Percentiles rank a stretch among this genome's conserved stretches.
phyloP scores from a whole-genome alignment of 2,113 vertebrate genomes.

The Cinclus mexicanus region DNA sequence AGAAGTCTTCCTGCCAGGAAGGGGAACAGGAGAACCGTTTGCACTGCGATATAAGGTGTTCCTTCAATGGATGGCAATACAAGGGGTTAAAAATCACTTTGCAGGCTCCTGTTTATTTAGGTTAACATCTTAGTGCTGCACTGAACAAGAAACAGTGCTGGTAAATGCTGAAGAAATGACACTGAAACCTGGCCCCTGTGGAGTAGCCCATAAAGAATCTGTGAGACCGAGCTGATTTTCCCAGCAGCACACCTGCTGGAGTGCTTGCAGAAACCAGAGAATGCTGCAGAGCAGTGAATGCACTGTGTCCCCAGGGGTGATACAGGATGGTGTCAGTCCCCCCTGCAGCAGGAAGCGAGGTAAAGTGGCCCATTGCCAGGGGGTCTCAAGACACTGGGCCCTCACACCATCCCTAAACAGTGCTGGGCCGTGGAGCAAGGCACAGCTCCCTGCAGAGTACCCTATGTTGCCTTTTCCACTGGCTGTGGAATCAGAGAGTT shows the following conservation, averaged over 20 bases:
- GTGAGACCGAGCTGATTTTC: rapidly evolving
- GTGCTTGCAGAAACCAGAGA: background rate
- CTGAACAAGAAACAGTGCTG: background rate
- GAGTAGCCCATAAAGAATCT: too few relatives aligned
- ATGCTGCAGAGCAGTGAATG: background rate
- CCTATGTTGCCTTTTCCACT: background rate
- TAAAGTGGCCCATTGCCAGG: background rate
- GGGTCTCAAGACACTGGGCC: background rate
- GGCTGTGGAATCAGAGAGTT: background rate
- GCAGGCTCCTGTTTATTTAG: background rate
- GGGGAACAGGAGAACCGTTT: background rate
- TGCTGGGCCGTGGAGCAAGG: background rate
- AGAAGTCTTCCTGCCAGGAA: background rate
- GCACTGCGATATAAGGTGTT: background rate
- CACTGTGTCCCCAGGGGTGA: rapidly evolving
- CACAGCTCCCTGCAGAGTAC: background rate
- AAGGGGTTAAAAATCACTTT: background rate
- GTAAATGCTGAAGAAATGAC: background rate
- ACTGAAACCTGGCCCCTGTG: too few relatives aligned
- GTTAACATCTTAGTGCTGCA: background rate
- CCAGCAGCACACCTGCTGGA: background rate
- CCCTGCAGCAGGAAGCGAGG: background rate
- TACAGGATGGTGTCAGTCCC: background rate
- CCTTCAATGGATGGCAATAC: background rate
- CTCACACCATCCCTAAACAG: background rate